Percentiles rank a stretch among this genome's conserved stretches.
phyloP scores from a whole-genome alignment of 2,888 invertebrate genomes.

The Notodonta ziczac region DNA sequence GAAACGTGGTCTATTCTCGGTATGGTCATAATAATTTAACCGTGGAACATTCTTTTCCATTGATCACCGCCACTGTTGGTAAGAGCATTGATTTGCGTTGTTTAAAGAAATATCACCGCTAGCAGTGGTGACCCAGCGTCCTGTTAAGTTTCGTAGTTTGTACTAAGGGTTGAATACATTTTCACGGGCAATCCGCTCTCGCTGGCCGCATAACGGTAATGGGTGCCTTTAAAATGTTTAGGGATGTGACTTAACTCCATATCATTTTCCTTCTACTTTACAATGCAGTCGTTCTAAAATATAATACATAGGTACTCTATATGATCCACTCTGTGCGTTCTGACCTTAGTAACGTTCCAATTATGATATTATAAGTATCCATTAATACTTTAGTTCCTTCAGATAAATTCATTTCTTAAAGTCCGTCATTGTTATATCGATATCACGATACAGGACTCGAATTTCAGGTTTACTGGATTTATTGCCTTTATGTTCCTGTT shows the following conservation, averaged over 20 bases:
- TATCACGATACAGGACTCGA: slow-evolving; percentile 4
- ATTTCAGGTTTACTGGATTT: background rate
- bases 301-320: too few species aligned
- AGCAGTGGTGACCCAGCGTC: slow-evolving; percentile 12
- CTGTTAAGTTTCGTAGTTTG: slow-evolving; percentile 7
- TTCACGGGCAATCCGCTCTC: slow-evolving; percentile 45
- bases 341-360: too few species aligned
- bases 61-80: too few species aligned
- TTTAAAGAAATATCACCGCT: slow-evolving; percentile 11
- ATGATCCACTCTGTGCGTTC: too few species aligned
- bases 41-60: too few species aligned
- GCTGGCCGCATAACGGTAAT: slow-evolving; percentile 36
- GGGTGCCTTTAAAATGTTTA: slow-evolving; percentile 40
- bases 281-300: too few species aligned
- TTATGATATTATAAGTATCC: too few species aligned
- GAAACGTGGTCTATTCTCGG: too few species aligned
- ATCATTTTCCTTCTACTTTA: too few species aligned
- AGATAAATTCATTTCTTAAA: background rate
- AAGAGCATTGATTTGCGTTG: too few species aligned
- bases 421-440: background rate
- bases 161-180: slow-evolving; percentile 39
- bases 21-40: too few species aligned
- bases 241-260: slow-evolving; percentile 20
- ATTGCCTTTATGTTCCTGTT: slow-evolving; percentile 1
- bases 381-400: background rate